Evolutionary conservation across 2,113 vertebrate genomes (phyloP).

Genomic region (Phylloscopus trochiloides): DNA sequence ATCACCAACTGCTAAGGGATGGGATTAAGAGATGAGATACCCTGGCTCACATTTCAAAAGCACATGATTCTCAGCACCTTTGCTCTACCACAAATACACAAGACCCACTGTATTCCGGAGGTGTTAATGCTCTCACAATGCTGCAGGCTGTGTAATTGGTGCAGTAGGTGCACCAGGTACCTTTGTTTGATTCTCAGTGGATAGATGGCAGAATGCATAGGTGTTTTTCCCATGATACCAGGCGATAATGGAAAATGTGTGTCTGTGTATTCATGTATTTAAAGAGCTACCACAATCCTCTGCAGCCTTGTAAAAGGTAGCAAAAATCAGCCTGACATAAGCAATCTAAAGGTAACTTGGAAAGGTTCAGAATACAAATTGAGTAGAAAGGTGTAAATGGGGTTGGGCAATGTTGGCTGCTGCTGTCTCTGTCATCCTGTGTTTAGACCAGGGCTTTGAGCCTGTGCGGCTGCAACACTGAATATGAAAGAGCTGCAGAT

Average conservation of each 20-base stretch:
- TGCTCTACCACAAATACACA: neutral
- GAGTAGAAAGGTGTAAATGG: neutral
- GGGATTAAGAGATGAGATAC: neutral
- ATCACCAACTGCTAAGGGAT: neutral
- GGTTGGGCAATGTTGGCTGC: neutral
- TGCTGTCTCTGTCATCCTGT: neutral
- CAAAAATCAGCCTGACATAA: neutral
- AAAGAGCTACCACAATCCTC: neutral
- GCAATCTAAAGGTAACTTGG: neutral
- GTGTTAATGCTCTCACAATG: neutral
- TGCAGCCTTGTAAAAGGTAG: neutral
- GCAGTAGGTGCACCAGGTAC: neutral
- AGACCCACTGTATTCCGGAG: neutral
- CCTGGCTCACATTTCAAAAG: neutral
- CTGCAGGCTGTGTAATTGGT: neutral
- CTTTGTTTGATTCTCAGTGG: neutral
- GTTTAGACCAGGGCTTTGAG: neutral
- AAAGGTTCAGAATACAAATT: neutral
- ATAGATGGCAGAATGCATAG: neutral
- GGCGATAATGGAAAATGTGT: neutral
- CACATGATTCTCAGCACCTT: neutral
- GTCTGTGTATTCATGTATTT: neutral
- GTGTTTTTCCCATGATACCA: neutral
- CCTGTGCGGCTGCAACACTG: neutral
- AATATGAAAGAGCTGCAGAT: neutral